Evolutionary conservation across 2,113 vertebrate genomes (phyloP), one percentile per base, ranked within the genome.

Genomic region (Agapornis roseicollis): DNA sequence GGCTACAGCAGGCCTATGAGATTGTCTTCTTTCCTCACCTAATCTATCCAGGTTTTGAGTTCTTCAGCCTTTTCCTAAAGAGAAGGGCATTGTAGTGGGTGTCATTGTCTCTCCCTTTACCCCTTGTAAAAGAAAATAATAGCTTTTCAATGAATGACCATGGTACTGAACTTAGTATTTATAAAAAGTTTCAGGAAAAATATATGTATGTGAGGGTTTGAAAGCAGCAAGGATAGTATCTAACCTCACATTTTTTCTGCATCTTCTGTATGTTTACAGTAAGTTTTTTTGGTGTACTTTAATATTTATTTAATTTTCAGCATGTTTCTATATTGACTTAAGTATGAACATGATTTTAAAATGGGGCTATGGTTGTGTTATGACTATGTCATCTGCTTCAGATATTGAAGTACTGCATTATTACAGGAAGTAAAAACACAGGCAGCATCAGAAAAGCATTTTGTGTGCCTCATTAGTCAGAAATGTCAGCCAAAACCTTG

Each of bases 391-490:
- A 19, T 63, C 39, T 80, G 55, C 74, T 61, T 85, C 66, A 94
- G 31, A 70, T 83, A 64, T 77, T 19, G 4, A 85, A n/a, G 42
- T 79, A 63, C 13, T 39, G 46, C 17, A 47, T 81, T 76, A 73
- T 79, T 88, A 41, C 41, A 77, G 89, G 78, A 87, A 87, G 37
- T 76, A 37, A 87, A 95, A 94, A 58, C 42, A 56, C 35, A 56
- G 63, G 47, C 89, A 76, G 64, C 69, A 84, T 90, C 89, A 84
- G 73, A 84, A 68, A 71, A 92, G 64, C n/a, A 63, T 87, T 91
- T 86, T 83, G 58, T 86, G 74, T 86, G 56, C 80, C 88, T 96
- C 79, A 77, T 87, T 93, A 87, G 86, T 76, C 55, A 82, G 69
- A 91, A 76, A 87, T 33, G 41, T 76, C 53, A 76, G 71, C 88